phyloP scores from a whole-genome alignment of 2,113 vertebrate genomes.

The Pangasianodon hypophthalmus region DNA sequence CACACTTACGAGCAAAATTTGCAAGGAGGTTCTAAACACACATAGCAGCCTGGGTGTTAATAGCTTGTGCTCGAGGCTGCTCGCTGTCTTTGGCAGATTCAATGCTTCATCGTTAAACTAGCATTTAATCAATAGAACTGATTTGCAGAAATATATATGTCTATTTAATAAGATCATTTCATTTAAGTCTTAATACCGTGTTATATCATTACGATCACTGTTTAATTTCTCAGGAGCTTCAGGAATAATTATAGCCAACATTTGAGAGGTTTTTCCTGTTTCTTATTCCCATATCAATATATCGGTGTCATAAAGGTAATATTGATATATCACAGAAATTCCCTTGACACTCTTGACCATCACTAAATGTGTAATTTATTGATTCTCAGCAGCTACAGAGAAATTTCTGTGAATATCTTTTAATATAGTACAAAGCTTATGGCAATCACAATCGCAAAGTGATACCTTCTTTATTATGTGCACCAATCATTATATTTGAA shows the following conservation, averaged over 20 bases:
- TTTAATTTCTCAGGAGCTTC: not conserved
- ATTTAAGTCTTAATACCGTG: not conserved
- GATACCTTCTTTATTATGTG: too few species aligned
- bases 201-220: not conserved
- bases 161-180: not conserved
- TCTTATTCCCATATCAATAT: not conserved
- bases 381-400: not conserved
- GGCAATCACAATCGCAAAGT: not conserved
- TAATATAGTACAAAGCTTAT: not conserved
- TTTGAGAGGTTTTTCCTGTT: not conserved
- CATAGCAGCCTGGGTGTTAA: constrained; percentile 6
- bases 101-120: not conserved
- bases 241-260: not conserved
- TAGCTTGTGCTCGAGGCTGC: not conserved
- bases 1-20: constrained; percentile 36
- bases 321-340: not conserved
- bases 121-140: not conserved
- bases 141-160: not conserved
- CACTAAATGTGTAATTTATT: not conserved
- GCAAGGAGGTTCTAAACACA: constrained; percentile 22
- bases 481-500: not conserved
- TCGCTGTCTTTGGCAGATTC: not conserved
- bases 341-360: too few species aligned
- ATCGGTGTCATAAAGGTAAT: not conserved
- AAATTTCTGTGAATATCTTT: not conserved